Base-by-base conservation (phyloP, 2,797 vertebrate species). In the Sparus aurata region DNA sequence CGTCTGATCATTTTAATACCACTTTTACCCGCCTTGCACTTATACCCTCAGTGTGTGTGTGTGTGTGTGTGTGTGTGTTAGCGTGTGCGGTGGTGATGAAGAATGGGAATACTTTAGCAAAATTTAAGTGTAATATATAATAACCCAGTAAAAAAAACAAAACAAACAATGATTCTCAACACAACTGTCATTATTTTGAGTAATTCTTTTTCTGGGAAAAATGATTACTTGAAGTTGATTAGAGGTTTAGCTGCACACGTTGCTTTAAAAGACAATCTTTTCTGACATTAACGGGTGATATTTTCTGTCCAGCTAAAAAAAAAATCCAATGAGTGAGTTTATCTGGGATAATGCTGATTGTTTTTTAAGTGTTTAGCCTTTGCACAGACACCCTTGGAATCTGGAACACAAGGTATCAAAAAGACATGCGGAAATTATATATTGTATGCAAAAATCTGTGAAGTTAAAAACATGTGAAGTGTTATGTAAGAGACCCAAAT, bases 1-100 rank as follows among this genome's bases (percentile, higher is more conserved):
- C 22, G 1, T 79, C 73, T 64, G 11, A 83, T 75, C 84, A 73
- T 79, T 82, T 84, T 53, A 74, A 71, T 72, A 47, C 69, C 79
- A 81, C 79, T 65, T 79, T 83, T 69, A 82, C 82, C 70, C 63
- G 71, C 72, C 57, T 74, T 67, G 76, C 69, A 88, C 82, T 64
- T 68, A 27, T 55, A 75, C 69, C 68, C 11, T 66, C 27, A 57
- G 34, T 69, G 47, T 57, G 64, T 54, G 78, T 68, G 15, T 7
- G n/a, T n/a, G n/a, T n/a, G n/a, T n/a, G n/a, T n/a, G 30, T 67
- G 71, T 63, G 23, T 43, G 61, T 23, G 25, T 16, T 17, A 6
- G 23, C 57, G 22, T 63, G 34, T 64, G 46, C 25, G 46, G 55
- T 59, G 38, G 58, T 59, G 30, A 15, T 55, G 30, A 69, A 23